A percentile compares a stretch with the other conserved stretches of the same genome.
phyloP scores from a whole-genome alignment of 2,888 invertebrate genomes.

The Eretmocerus hayati region DNA sequence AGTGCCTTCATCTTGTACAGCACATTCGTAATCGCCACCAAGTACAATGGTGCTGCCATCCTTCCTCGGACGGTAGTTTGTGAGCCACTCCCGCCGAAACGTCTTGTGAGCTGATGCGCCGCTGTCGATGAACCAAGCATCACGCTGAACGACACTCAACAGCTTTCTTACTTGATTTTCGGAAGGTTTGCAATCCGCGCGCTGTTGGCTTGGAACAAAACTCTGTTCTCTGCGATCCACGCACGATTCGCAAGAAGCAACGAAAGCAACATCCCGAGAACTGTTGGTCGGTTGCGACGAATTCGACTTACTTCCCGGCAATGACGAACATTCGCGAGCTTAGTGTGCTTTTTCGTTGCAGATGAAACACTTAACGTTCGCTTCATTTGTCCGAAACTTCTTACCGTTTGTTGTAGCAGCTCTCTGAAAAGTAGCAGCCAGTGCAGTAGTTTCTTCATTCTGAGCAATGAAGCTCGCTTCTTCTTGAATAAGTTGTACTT shows the following conservation, averaged over 20 bases:
- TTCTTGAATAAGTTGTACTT: conserved; percentile 24
- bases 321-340: conserved; percentile 10
- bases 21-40: conserved; percentile 19
- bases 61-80: conserved; percentile 9
- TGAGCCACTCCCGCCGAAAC: conserved; percentile 21
- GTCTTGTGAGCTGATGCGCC: conserved; percentile 25
- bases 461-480: conserved; percentile 14
- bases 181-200: not conserved
- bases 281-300: not conserved
- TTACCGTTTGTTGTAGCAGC: too few species aligned
- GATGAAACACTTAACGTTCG: conserved; percentile 4
- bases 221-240: not conserved
- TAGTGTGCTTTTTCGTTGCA: conserved; percentile 15
- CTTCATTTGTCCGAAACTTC: too few species aligned
- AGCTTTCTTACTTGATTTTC: conserved; percentile 2
- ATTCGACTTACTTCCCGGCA: conserved; percentile 1
- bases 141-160: conserved; percentile 10
- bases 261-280: conserved; percentile 13
- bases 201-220: not conserved
- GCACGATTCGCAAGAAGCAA: conserved; percentile 3
- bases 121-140: conserved; percentile 25
- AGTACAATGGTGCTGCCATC: conserved; percentile 10
- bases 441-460: conserved; percentile 1
- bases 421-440: conserved; percentile 7
- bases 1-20: conserved; percentile 15